Conservation (phyloP, 2,888 invertebrate genomes). For the Agrilus mali region DNA sequence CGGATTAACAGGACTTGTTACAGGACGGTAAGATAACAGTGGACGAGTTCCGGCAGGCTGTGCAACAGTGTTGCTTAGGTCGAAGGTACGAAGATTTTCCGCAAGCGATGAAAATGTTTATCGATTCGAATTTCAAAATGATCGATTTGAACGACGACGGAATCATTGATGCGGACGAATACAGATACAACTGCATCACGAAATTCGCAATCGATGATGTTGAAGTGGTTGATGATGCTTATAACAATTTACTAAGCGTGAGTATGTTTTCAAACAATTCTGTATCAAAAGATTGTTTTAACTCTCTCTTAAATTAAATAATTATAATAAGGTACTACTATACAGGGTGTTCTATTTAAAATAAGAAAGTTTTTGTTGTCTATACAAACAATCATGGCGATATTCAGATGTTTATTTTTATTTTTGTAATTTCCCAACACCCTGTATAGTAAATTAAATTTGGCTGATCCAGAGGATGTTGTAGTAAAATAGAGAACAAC, state of each 20-base stretch:
- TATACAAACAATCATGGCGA: too few relatives aligned
- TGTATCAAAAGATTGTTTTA: too few relatives aligned
- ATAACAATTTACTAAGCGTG: constrained; percentile 61
- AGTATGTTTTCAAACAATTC: too few relatives aligned
- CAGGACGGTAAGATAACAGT: constrained; percentile 73
- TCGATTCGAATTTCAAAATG: constrained; percentile 71
- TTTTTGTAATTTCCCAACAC: too few relatives aligned
- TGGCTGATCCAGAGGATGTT: too few relatives aligned
- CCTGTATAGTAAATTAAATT: too few relatives aligned
- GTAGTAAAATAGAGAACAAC: too few relatives aligned
- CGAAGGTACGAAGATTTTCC: constrained; percentile 68
- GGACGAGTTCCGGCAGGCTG: constrained; percentile 71
- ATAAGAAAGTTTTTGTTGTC: too few relatives aligned
- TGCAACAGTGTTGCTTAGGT: constrained; percentile 68
- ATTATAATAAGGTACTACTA: too few relatives aligned
- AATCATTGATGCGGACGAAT: constrained; percentile 66
- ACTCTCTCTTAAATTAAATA: too few relatives aligned
- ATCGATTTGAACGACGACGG: constrained; percentile 72
- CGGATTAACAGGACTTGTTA: constrained; percentile 27
- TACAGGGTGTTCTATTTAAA: too few relatives aligned
- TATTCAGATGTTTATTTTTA: too few relatives aligned
- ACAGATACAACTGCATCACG: constrained; percentile 69
- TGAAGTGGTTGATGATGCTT: constrained; percentile 64
- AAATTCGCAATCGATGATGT: constrained; percentile 69
- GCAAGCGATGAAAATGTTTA: constrained; percentile 76